Percentiles rank a stretch among this genome's conserved stretches.
Evolutionary conservation across 2,888 invertebrate genomes (phyloP).

Genomic region (Melangyna quadrimaculata): DNA sequence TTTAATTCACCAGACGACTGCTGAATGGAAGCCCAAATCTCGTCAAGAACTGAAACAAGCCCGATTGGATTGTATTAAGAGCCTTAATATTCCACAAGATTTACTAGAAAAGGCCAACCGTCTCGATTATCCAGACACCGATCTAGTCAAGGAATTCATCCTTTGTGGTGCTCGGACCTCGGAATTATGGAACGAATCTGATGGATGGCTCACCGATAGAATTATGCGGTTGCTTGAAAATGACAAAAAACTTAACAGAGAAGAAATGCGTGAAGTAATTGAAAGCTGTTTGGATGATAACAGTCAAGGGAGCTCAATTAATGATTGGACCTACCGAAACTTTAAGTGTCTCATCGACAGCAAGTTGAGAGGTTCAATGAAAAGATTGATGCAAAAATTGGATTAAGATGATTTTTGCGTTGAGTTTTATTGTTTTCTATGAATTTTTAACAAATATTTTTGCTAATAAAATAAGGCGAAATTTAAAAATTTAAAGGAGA

Average conservation of each 20-base stretch:
- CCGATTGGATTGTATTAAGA: slow-evolving; percentile 28
- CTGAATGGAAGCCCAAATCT: slow-evolving; percentile 52
- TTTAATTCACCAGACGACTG: slow-evolving; percentile 15
- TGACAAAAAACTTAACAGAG: background rate
- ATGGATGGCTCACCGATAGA: slow-evolving; percentile 33
- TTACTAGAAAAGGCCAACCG: slow-evolving; percentile 14
- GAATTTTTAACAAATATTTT: background rate
- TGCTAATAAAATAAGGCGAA: background rate
- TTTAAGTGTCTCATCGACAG: slow-evolving; percentile 35
- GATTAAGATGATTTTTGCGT: background rate
- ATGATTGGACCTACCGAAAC: slow-evolving; percentile 47
- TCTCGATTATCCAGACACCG: slow-evolving; percentile 35
- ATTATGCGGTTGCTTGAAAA: slow-evolving; percentile 13
- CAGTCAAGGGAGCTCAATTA: slow-evolving; percentile 29
- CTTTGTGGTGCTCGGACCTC: slow-evolving; percentile 45
- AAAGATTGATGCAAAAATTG: background rate
- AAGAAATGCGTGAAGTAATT: slow-evolving; percentile 3
- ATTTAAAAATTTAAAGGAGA: no score
- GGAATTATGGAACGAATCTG: slow-evolving; percentile 39
- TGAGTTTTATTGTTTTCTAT: background rate
- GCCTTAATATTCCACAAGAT: slow-evolving; percentile 18
- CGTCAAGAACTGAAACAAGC: slow-evolving; percentile 20
- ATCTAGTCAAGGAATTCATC: slow-evolving; percentile 17
- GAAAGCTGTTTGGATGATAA: slow-evolving; percentile 47
- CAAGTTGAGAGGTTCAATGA: slow-evolving; percentile 11